Percentiles rank a stretch among this genome's conserved stretches.
phyloP scores from a whole-genome alignment of 2,113 vertebrate species.

The Orthonyx spaldingii region DNA sequence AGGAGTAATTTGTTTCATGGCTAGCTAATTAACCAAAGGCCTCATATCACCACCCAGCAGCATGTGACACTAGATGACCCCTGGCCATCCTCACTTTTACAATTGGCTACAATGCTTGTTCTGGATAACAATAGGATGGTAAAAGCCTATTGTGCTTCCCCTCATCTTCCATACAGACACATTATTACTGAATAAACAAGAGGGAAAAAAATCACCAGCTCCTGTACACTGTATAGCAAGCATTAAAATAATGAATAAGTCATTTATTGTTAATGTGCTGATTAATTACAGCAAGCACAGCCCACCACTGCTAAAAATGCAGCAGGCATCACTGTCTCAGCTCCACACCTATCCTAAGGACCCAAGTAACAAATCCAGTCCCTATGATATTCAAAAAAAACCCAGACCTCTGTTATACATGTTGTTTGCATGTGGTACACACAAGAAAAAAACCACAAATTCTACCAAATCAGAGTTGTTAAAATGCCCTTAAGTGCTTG shows the following conservation, averaged over 20 bases:
- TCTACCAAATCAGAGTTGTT: not conserved
- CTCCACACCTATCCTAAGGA: fast-evolving
- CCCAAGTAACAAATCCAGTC: not conserved
- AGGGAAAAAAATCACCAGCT: not conserved
- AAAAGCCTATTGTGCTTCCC: not conserved
- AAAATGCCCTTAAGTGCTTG: not conserved
- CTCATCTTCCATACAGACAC: not conserved
- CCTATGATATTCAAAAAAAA: not conserved
- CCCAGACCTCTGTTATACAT: not conserved
- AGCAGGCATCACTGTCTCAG: not conserved
- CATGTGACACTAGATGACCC: not conserved
- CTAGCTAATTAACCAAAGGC: not conserved
- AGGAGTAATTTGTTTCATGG: not conserved
- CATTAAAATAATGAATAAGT: not conserved
- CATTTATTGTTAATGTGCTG: not conserved
- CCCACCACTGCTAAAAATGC: not conserved
- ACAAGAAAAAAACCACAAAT: not conserved
- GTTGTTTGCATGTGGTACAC: not conserved
- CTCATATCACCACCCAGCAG: not conserved
- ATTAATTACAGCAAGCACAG: not conserved
- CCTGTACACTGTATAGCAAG: not conserved
- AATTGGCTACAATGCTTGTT: not conserved
- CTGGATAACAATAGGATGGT: not conserved
- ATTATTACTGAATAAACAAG: not conserved
- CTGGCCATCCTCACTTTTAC: not conserved